Conservation (phyloP, 2,888 invertebrate species). For the Megamerina dolium region DNA sequence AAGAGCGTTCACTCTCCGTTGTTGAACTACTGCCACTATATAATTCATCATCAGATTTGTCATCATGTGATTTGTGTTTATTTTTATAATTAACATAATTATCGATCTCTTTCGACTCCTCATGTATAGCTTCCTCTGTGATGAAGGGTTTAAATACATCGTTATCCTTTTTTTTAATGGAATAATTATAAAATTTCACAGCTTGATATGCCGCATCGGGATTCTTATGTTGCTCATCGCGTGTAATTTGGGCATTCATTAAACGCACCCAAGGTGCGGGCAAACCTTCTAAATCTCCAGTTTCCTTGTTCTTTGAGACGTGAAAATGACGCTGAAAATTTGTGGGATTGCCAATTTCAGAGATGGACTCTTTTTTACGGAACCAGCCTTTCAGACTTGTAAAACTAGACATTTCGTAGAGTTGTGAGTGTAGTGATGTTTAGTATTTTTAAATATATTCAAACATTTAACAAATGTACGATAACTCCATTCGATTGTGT, state of each 20-base stretch:
- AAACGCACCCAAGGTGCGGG: slow-evolving; percentile 77
- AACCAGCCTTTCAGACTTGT: slow-evolving; percentile 44
- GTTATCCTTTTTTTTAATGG: slow-evolving; percentile 72
- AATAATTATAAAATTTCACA: slow-evolving; percentile 83
- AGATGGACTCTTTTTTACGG: slow-evolving; percentile 48
- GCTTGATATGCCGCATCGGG: slow-evolving; percentile 87
- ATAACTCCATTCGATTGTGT: too few species aligned
- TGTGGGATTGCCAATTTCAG: slow-evolving; percentile 72
- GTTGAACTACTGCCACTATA: slow-evolving; percentile 44
- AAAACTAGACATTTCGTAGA: slow-evolving; percentile 42
- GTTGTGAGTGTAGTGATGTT: too few species aligned
- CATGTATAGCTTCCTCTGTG: slow-evolving; percentile 73
- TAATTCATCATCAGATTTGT: slow-evolving; percentile 49
- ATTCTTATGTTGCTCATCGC: slow-evolving; percentile 82
- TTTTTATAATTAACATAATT: slow-evolving; percentile 68
- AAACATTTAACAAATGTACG: too few species aligned
- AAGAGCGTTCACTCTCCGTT: slow-evolving; percentile 28
- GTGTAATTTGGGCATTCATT: slow-evolving; percentile 75
- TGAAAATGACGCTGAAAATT: slow-evolving; percentile 82
- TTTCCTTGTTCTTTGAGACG: slow-evolving; percentile 74
- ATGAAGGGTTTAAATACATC: slow-evolving; percentile 73
- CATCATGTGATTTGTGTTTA: slow-evolving; percentile 61
- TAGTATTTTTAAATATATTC: too few species aligned
- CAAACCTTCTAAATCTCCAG: slow-evolving; percentile 79
- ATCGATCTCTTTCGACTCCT: slow-evolving; percentile 78